Evolutionary conservation across 2,113 vertebrate genomes (phyloP), one percentile per base, ranked within the genome.

Genomic region (Bostrychus sinensis): DNA sequence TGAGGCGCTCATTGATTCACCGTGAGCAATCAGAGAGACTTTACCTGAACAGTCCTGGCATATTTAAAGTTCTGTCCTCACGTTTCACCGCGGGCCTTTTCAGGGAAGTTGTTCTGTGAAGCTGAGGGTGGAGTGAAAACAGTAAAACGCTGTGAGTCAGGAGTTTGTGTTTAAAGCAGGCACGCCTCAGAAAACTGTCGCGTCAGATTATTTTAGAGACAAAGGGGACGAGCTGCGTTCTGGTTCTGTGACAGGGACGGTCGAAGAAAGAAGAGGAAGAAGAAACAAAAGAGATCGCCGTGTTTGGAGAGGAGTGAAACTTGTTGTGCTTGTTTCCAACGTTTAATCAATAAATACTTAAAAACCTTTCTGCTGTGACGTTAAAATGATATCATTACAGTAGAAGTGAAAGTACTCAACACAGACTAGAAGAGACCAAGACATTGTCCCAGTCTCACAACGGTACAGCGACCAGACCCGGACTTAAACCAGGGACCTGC

Each of bases 121-220:
- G 13, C 23, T 3, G 37, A 14, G 63, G 71, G 75, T 57, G 71
- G 56, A 30, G 39, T 19, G 19, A 42, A 23, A 17, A 1, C 36
- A 20, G 19, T 8, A 42, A 46, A 7, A 12, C 4, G 38, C 48
- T 2, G 12, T 48, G 36, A 67, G 19, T 64, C 43, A 68, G 48
- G 25, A 5, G 19, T 5, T 25, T 41, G 5, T 0, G 12, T 14
- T 37, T n/a, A 13, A 14, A 48, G 22, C 22, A 2, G 59, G 57
- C 66, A 66, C 70, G 28, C 56, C 54, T 23, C 1, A 43, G 32
- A 28, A 7, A 51, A 25, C 6, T 17, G 7, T 32, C 30, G 5
- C 30, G 8, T 32, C 8, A 51, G 25, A 48, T 7, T 48, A 45
- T 2, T 20, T 4, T 1, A 45, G 7, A 51, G 8, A 51, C 30